Evolutionary conservation across 2,888 invertebrate species (phyloP).

Genomic region (Orchestes rusci): DNA sequence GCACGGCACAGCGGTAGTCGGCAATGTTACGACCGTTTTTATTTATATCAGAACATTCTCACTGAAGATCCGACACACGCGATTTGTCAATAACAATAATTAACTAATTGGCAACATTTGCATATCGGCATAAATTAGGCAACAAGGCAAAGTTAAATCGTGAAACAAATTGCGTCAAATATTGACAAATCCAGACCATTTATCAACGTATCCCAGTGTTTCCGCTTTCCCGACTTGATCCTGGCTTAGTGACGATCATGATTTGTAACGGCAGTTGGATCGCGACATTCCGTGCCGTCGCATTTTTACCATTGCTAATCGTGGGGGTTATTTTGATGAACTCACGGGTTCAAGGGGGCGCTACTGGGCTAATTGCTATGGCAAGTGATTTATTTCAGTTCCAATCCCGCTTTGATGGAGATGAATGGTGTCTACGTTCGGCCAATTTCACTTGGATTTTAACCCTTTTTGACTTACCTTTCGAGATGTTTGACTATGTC

Average conservation of each 20-base stretch:
- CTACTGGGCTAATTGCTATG: constrained; percentile 5
- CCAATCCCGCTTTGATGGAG: too few relatives aligned
- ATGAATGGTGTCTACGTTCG: too few relatives aligned
- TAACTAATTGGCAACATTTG: too few relatives aligned
- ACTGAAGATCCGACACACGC: too few relatives aligned
- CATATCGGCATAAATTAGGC: background rate
- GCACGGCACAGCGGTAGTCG: too few relatives aligned
- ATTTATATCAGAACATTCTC: too few relatives aligned
- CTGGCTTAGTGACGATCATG: constrained; percentile 39
- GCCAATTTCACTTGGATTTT: too few relatives aligned
- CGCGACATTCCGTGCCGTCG: constrained; percentile 32
- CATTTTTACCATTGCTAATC: constrained; percentile 35
- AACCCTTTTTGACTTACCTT: too few relatives aligned
- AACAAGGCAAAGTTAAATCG: background rate
- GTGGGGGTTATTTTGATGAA: constrained; percentile 12
- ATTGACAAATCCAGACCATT: constrained; percentile 10
- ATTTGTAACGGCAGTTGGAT: constrained; percentile 41
- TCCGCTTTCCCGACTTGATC: constrained; percentile 16
- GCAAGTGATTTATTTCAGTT: too few relatives aligned
- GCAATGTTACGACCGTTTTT: too few relatives aligned
- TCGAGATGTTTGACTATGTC: constrained; percentile 93
- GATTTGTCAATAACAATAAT: too few relatives aligned
- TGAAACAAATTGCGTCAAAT: background rate
- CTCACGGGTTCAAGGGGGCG: constrained; percentile 7
- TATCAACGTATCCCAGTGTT: constrained; percentile 13